Evolutionary conservation across 2,888 invertebrate species (phyloP), one percentile per base, ranked within the genome.

Genomic region (Pammene fasciana): DNA sequence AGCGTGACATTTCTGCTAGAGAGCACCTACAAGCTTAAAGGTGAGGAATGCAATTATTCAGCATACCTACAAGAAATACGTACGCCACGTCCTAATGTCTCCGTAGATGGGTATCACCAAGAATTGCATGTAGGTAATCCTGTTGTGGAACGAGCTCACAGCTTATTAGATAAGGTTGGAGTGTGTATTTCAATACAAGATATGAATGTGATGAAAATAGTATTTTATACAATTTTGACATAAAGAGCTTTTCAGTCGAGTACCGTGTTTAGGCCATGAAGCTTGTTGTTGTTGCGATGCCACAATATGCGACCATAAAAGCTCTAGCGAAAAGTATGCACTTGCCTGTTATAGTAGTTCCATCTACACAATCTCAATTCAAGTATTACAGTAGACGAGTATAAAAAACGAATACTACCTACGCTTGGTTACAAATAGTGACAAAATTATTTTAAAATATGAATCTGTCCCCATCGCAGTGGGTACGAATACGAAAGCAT

Each of bases 401-500:
- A n/a, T n/a, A n/a, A n/a, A 9, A 16, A 16, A 16, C 48, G 16
- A 48, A 48, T 13, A 50, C 50, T 50, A 50, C 50, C 18, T 5
- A 43, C 43, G 13, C 43, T 43, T 13, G 10, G 26, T 50, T 26
- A 45, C 57, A 45, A 45, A 50, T 34, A 56, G 56, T 62, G 50
- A 43, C 43, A 54, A 41, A 54, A 43, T 59, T 59, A 59, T 26
- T 34, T 43, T 54, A 43, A 54, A 41, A 43, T 62, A 46, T 38
- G n/a, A 46, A 38, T 38, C 38, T 46, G 56, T 56, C 65, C n/a
- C 13, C 43, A 46, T 54, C 57, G 73, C 75, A 75, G 78, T 78
- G 78, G 81, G 76, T 80, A 85, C 79, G 80, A 83, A 86, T 86
- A 84, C 78, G 83, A 84, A 83, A 84, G 84, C 86, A 87, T 89